These are phyloP conservation scores for Orchesella cincta DNA, from an alignment of 1,140 invertebrate species.

Conservation along the genomic window DNA sequence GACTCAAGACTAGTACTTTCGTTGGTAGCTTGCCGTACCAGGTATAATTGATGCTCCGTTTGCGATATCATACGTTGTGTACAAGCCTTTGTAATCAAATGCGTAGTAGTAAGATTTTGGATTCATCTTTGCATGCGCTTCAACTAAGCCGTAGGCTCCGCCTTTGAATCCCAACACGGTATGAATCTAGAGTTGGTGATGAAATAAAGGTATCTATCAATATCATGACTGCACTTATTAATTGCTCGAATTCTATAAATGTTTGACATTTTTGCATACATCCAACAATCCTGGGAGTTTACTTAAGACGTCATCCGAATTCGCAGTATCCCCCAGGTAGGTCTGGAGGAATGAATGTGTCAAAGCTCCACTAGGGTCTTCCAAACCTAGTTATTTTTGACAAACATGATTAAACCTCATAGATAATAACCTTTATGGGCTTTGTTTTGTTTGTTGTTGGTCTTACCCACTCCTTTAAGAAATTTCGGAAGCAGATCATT, in stretches of 20 bases:
- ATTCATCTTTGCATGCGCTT: conserved; percentile 26
- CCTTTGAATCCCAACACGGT: conserved; percentile 39
- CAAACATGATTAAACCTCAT: too few species aligned
- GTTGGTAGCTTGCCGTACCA: too few species aligned
- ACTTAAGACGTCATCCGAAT: conserved; percentile 19
- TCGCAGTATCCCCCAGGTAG: conserved; percentile 36
- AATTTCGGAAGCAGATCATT: conserved; percentile 36
- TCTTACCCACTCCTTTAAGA: conserved; percentile 29
- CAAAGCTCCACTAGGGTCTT: conserved; percentile 29
- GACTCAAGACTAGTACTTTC: too few species aligned
- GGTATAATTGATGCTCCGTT: too few species aligned
- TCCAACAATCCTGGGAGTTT: conserved; percentile 42
- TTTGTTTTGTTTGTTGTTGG: neutral
- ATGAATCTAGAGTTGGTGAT: conserved; percentile 34
- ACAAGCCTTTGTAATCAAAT: conserved; percentile 30
- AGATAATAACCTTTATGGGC: neutral
- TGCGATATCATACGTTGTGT: conserved; percentile 22
- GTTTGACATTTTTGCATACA: conserved; percentile 27
- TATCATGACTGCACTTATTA: too few species aligned
- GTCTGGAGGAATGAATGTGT: conserved; percentile 27
- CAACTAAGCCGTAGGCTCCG: conserved; percentile 30
- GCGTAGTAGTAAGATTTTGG: conserved; percentile 35
- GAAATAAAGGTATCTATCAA: neutral
- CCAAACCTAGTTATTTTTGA: neutral
- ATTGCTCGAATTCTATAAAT: too few species aligned